These are phyloP conservation scores for Ormyrus labotus DNA, from an alignment of 2,888 invertebrate species.

Conservation along the genomic window DNA sequence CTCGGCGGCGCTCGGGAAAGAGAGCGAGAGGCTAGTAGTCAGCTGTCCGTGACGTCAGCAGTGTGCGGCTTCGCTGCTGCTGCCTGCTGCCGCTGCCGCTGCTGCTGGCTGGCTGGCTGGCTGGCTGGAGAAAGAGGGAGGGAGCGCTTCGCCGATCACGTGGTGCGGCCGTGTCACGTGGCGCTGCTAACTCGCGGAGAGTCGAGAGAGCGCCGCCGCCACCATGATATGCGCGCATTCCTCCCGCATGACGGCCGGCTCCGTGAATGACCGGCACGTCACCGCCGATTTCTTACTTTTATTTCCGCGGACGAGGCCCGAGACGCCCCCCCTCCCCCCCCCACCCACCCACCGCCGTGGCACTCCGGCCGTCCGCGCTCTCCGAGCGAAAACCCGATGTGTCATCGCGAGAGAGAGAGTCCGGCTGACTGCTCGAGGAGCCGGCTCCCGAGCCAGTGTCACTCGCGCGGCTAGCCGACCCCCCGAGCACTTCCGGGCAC, in stretches of 20 bases:
- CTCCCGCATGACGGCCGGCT: slow-evolving; percentile 70
- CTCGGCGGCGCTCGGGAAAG: slow-evolving; percentile 8
- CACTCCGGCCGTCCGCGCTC: not conserved
- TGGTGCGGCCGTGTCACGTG: slow-evolving; percentile 71
- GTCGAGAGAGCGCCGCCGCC: slow-evolving; percentile 55
- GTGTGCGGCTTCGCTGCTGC: slow-evolving; percentile 19
- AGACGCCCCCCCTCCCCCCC: not conserved
- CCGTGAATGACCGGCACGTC: slow-evolving; percentile 73
- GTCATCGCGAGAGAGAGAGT: slow-evolving; percentile 62
- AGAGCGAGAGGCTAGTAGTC: slow-evolving; percentile 62
- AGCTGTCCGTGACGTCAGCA: slow-evolving; percentile 73
- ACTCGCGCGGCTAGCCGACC: slow-evolving; percentile 49
- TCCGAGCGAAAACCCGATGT: slow-evolving; percentile 64
- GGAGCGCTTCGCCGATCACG: slow-evolving; percentile 63
- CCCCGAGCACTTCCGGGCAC: slow-evolving; percentile 41
- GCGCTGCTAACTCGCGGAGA: slow-evolving; percentile 61
- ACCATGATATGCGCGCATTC: slow-evolving; percentile 65
- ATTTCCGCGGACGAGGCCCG: not conserved
- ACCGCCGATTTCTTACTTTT: slow-evolving; percentile 57
- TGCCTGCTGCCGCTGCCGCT: not conserved
- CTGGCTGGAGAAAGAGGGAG: slow-evolving; percentile 23
- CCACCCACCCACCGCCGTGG: not conserved
- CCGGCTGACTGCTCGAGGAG: slow-evolving; percentile 51
- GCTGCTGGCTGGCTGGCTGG: too few relatives aligned
- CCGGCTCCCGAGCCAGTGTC: too few relatives aligned